Base-by-base conservation (phyloP, 1,140 invertebrate genomes). In the Drosophila lacteicornis region DNA sequence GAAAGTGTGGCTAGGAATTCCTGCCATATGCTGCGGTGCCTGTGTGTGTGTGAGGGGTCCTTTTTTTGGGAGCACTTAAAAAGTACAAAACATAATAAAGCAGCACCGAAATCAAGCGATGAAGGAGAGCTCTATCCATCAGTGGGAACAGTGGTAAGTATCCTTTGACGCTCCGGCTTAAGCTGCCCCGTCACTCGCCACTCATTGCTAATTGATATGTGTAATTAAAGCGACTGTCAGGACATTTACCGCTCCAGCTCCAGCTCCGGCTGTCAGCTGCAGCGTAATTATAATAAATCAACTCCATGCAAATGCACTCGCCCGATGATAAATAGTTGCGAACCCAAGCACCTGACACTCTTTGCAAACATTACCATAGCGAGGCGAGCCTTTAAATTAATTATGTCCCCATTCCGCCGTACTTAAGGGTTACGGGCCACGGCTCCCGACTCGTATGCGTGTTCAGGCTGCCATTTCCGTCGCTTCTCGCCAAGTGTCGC, bases 201-300 rank as follows among this genome's bases (percentile, higher is more conserved):
- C 67, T 74, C 55, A 73, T 50, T 40, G 70, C 56, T 73, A 73
- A 74, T 74, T 74, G 55, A 74, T 73, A 73, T 73, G 67, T 73
- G 70, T 74, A 74, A 74, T 74, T 74, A 74, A 74, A 73, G 30
- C 68, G 46, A 74, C 43, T 73, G 53, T 38, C 68, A 51, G 68
- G 53, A 13, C 70, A 74, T 74, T 74, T 74, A 74, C 70, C 70
- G 70, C 70, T 73, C 75, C 51, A 66, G 70, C 70, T 73, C 75
- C 51, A 66, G 47, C 85, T 80, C 75, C 51, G 75, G 47, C 85
- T 83, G 83, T 84, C 84, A 88, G 57, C 74, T 80, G 80, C 83
- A 88, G 86, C 82, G 69, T 80, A 88, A 90, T 88, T 88, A 90
- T 79, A 90, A 88, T 88, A 90, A 90, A 90, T 91, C 85, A 90